Conservation (phyloP, 1,140 invertebrate species). For the Euglossa dilemma region DNA sequence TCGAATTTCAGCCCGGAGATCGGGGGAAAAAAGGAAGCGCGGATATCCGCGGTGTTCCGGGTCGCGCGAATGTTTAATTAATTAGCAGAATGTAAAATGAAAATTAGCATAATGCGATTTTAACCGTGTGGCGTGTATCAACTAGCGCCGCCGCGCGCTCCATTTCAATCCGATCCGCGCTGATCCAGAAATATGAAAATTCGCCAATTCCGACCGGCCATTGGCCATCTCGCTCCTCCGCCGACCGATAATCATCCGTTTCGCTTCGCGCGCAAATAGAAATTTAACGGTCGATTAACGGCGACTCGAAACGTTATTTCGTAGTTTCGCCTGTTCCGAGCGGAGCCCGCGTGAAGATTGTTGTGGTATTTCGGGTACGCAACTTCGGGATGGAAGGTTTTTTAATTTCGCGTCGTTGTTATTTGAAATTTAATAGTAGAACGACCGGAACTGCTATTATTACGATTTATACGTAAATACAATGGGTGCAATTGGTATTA, state of each 20-base stretch:
- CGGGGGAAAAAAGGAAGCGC: slow-evolving; percentile 10
- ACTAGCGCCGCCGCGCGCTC: background rate
- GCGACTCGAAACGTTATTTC: background rate
- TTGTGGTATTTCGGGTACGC: too few species aligned
- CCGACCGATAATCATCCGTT: slow-evolving; percentile 7
- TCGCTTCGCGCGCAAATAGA: background rate
- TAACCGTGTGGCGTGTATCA: slow-evolving; percentile 24
- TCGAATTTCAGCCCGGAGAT: slow-evolving; percentile 45
- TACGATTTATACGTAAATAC: too few species aligned
- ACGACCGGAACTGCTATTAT: too few species aligned
- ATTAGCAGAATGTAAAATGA: slow-evolving; percentile 65
- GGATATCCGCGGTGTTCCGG: slow-evolving; percentile 44
- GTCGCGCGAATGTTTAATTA: slow-evolving; percentile 70
- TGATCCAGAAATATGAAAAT: slow-evolving; percentile 32
- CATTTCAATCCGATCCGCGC: background rate
- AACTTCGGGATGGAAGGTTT: too few species aligned
- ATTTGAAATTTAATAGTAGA: too few species aligned
- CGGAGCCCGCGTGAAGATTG: too few species aligned
- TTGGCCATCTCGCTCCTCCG: slow-evolving; percentile 6
- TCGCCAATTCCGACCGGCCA: background rate
- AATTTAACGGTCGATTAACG: slow-evolving; percentile 27
- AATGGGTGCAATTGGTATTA: too few species aligned
- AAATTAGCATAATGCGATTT: slow-evolving; percentile 65
- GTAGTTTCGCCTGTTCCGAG: background rate
- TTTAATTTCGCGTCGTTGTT: too few species aligned